Conservation (phyloP, 2,797 vertebrate genomes). For the Hoplostethus mediterraneus region DNA sequence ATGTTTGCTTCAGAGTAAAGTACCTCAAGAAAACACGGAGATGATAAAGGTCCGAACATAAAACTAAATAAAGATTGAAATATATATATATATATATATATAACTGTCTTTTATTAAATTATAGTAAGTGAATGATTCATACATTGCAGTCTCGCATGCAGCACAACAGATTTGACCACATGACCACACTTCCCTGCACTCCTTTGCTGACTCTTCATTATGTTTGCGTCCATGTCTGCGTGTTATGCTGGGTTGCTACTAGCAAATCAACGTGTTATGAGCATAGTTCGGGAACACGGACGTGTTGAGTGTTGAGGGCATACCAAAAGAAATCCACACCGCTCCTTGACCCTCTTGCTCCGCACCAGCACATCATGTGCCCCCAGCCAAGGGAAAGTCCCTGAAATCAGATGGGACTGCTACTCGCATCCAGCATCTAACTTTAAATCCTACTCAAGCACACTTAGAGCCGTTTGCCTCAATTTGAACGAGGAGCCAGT, state of each 20-base stretch:
- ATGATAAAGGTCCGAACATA: too few relatives aligned
- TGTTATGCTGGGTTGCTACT: not conserved
- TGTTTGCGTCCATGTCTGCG: not conserved
- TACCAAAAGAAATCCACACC: constrained; percentile 81
- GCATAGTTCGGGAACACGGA: constrained; percentile 23
- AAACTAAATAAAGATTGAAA: not conserved
- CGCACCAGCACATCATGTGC: constrained; percentile 57
- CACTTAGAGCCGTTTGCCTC: not conserved
- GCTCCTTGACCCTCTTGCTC: constrained; percentile 45
- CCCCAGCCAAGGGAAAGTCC: constrained; percentile 80
- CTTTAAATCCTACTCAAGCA: constrained; percentile 30
- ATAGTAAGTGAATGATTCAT: too few relatives aligned
- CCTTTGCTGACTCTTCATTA: not conserved
- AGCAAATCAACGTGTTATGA: constrained; percentile 41
- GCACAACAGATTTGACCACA: not conserved
- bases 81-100: not conserved
- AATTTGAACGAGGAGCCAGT: not conserved
- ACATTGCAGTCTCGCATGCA: not conserved
- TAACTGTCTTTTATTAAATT: too few relatives aligned
- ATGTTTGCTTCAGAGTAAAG: not conserved
- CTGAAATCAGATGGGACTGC: constrained; percentile 77
- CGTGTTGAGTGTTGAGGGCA: constrained; percentile 53
- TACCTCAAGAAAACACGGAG: not conserved
- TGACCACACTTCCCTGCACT: too few relatives aligned
- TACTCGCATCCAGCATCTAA: constrained; percentile 40